Evolutionary conservation across 2,113 vertebrate species (phyloP).

Genomic region (Solenodon paradoxus): DNA sequence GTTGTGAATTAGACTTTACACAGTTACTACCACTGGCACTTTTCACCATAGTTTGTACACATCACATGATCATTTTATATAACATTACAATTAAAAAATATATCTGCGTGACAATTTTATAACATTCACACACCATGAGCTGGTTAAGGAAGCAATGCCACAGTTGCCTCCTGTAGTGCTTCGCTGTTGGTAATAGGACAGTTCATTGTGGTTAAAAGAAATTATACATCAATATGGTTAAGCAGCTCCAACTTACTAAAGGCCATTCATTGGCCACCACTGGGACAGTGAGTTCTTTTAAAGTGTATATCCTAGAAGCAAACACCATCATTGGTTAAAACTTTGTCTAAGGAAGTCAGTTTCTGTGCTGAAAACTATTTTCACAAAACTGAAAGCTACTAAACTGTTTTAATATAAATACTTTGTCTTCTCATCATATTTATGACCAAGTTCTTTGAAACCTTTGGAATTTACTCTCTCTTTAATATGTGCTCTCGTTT

Average conservation of each 20-base stretch:
- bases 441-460: constrained; percentile 85
- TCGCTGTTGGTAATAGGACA: constrained; percentile 84
- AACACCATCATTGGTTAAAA: constrained; percentile 91
- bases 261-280: constrained; percentile 80
- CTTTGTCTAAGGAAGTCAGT: constrained; percentile 86
- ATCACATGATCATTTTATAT: constrained; percentile 95
- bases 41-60: constrained; percentile 97
- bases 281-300: constrained; percentile 83
- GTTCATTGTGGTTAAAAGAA: constrained; percentile 84
- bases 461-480: constrained; percentile 85
- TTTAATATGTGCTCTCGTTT: constrained; percentile 80
- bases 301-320: constrained; percentile 87
- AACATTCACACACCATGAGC: constrained; percentile 87
- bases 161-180: constrained; percentile 91
- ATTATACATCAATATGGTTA: constrained; percentile 83
- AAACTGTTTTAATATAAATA: constrained; percentile 90
- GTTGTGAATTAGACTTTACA: constrained; percentile 92
- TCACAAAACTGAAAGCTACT: constrained; percentile 89
- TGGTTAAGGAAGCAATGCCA: constrained; percentile 83
- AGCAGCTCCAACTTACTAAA: constrained; percentile 89
- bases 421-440: constrained; percentile 87
- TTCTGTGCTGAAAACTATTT: constrained; percentile 86
- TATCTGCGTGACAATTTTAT: constrained; percentile 87
- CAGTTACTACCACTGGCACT: constrained; percentile 97
- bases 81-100: constrained; percentile 94